Evolutionary conservation across 2,888 invertebrate genomes (phyloP), one percentile per base, ranked within the genome.

Genomic region (Philonicus albiceps): DNA sequence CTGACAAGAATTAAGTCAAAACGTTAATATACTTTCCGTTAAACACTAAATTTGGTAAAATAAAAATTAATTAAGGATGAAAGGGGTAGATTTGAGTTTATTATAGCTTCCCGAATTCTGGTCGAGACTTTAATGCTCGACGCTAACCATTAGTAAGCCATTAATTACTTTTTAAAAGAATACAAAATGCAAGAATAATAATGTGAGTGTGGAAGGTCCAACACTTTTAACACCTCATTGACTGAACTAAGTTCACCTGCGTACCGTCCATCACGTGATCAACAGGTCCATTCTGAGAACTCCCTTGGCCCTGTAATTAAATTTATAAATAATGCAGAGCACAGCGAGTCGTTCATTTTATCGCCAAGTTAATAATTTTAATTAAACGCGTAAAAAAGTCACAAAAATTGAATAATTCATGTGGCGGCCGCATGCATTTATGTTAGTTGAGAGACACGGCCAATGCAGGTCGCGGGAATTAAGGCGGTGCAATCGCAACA

Each of bases 321-420:
- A 80, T 85, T 73, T 85, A 87, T 87, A 86, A 86, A 87, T 86
- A 87, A 87, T 87, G 87, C 72, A 86, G 86, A 85, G 73, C 73
- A 86, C 49, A 81, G n/a, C 55, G 49, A 83, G 85, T 81, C 85
- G 81, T 87, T 85, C 87, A 87, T 87, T 87, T 87, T 87, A 87
- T 87, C 87, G 87, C 87, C 81, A 87, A 87, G 87, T 87, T 87
- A 86, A 87, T 87, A 87, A 87, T 87, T 86, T 87, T 87, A 87
- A 87, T 87, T 87, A 87, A 85, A 87, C 43, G 81, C 86, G 86
- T 80, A 81, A 87, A 87, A 87, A 87, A 87, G 85, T 85, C 22
- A 72, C 74, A 76, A 73, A 85, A 85, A 80, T 85, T 87, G 87
- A 87, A 87, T 87, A 85, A 87, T 87, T 85, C 87, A 85, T 85